Percentiles rank a stretch among this genome's conserved stretches.
Evolutionary conservation across 2,113 vertebrate species (phyloP).

Genomic region (Octodon degus): DNA sequence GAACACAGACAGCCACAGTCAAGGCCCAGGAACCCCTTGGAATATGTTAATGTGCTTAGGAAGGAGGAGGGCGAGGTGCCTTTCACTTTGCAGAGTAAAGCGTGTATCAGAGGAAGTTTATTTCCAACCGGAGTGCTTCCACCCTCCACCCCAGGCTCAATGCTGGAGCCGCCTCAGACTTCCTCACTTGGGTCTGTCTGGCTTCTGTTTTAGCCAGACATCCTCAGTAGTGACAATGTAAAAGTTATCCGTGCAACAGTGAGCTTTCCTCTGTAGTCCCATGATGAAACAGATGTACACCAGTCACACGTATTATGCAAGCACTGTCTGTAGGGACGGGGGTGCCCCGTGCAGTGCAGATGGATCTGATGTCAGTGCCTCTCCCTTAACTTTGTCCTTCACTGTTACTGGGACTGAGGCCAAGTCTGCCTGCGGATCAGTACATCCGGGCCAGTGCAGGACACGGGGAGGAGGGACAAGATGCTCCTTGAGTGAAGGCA

Average conservation of each 20-base stretch:
- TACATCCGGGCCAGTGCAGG: neutral
- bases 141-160: too few species aligned
- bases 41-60: too few species aligned
- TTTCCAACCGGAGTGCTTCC: neutral
- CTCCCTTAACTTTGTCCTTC: constrained; percentile 12
- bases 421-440: constrained; percentile 13
- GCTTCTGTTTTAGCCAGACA: constrained; percentile 38
- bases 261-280: neutral
- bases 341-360: neutral
- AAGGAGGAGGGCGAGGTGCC: neutral
- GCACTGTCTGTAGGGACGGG: neutral
- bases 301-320: neutral
- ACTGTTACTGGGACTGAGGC: neutral
- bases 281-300: neutral
- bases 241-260: neutral
- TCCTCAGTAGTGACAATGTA: neutral
- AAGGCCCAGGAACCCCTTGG: neutral
- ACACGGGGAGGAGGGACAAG: neutral
- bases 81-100: neutral
- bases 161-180: accelerated
- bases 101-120: neutral
- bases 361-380: neutral
- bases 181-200: neutral
- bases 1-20: neutral
- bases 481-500: constrained; percentile 43